Percentiles rank a stretch among this genome's conserved stretches.
These are phyloP conservation scores for Albula goreensis DNA, from an alignment of 2,113 vertebrate species.

Conservation along the genomic window DNA sequence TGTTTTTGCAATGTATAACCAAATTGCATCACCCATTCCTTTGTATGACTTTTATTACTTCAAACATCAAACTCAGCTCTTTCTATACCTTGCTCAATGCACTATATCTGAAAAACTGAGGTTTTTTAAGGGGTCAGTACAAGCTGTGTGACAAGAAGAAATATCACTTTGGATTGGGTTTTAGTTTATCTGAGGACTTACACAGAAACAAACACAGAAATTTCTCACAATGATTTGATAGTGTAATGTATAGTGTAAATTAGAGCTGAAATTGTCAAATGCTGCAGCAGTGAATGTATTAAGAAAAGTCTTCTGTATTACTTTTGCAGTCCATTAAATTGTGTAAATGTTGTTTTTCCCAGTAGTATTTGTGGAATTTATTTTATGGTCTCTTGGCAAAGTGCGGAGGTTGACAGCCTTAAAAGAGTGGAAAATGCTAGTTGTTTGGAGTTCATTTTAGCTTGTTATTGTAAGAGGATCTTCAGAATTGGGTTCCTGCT, in stretches of 20 bases:
- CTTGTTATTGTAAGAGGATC: conserved; percentile 50
- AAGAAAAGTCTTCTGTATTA: neutral
- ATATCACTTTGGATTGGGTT: too few relatives aligned
- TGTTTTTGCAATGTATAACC: too few relatives aligned
- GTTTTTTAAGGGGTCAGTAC: too few relatives aligned
- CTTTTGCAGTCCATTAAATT: conserved; percentile 10
- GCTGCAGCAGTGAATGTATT: neutral
- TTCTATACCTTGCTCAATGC: too few relatives aligned
- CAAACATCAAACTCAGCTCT: too few relatives aligned
- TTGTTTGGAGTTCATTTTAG: conserved; percentile 33
- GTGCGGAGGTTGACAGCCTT: neutral
- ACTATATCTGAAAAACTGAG: too few relatives aligned
- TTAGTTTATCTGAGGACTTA: too few relatives aligned
- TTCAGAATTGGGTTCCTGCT: conserved; percentile 57
- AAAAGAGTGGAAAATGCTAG: conserved; percentile 21
- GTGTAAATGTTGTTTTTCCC: neutral
- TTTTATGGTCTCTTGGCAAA: conserved; percentile 10
- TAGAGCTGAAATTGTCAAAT: neutral
- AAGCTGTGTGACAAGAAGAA: too few relatives aligned
- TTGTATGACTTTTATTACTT: too few relatives aligned
- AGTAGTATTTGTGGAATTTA: conserved; percentile 9
- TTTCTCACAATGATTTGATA: too few relatives aligned
- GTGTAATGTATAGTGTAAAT: neutral
- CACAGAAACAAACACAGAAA: too few relatives aligned
- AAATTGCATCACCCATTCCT: too few relatives aligned